phyloP scores from a whole-genome alignment of 1,140 invertebrate species.

The Pantala flavescens region DNA sequence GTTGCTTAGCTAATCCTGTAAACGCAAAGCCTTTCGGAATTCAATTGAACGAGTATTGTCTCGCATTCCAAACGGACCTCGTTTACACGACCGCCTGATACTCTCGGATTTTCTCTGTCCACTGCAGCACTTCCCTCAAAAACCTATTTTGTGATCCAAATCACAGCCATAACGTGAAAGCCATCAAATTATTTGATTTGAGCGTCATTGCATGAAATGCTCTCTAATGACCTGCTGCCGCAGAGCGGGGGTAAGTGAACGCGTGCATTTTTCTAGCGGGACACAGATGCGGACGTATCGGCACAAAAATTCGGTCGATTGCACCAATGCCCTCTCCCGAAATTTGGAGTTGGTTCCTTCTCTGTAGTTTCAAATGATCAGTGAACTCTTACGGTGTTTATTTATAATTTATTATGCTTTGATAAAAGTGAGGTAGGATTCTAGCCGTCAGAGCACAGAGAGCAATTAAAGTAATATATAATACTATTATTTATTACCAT shows the following conservation, averaged over 20 bases:
- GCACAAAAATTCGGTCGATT: too few relatives aligned
- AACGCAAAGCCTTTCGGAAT: neutral
- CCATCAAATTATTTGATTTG: slow-evolving; percentile 8
- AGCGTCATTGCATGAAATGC: slow-evolving; percentile 5
- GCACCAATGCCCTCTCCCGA: too few relatives aligned
- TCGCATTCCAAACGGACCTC: neutral
- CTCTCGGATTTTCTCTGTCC: neutral
- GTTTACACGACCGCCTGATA: neutral
- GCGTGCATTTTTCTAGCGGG: neutral
- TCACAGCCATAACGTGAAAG: neutral
- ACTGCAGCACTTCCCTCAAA: neutral
- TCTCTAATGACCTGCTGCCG: neutral
- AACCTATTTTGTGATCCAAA: slow-evolving; percentile 3
- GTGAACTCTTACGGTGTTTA: too few relatives aligned
- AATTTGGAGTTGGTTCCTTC: too few relatives aligned
- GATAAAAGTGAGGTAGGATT: too few relatives aligned
- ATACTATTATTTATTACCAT: too few relatives aligned
- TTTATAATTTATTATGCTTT: too few relatives aligned
- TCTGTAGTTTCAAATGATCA: too few relatives aligned
- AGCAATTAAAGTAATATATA: too few relatives aligned
- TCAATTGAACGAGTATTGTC: neutral
- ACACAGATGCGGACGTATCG: too few relatives aligned
- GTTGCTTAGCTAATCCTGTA: neutral
- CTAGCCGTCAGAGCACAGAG: too few relatives aligned
- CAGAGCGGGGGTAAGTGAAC: neutral